Conservation (phyloP, 2,113 vertebrate genomes). For the Beaufortia kweichowensis region DNA sequence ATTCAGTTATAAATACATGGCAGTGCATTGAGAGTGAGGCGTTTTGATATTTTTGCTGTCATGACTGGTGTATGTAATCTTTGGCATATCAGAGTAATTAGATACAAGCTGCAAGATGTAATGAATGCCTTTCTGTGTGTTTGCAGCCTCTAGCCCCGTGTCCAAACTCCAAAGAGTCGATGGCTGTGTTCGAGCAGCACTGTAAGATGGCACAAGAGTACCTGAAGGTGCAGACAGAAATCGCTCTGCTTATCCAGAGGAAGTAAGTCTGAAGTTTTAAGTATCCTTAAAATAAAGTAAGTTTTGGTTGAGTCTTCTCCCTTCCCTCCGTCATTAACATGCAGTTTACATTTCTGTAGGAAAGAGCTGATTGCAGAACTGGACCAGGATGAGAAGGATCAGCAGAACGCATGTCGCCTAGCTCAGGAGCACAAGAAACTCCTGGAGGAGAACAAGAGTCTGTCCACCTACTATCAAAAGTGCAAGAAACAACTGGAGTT, state of each 20-base stretch:
- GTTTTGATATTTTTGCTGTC: slow-evolving; percentile 66
- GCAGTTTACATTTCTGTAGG: slow-evolving; percentile 64
- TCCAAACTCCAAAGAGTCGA: slow-evolving; percentile 99
- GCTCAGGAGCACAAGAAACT: slow-evolving; percentile 99
- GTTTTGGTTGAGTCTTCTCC: too few species aligned
- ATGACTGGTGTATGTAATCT: slow-evolving; percentile 67
- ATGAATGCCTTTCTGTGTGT: slow-evolving; percentile 62
- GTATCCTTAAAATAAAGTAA: too few species aligned
- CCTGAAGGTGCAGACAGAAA: slow-evolving; percentile 99
- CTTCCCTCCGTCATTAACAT: too few species aligned
- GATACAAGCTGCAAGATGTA: slow-evolving; percentile 61
- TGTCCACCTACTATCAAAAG: slow-evolving; percentile 97
- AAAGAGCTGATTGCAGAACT: slow-evolving; percentile 97
- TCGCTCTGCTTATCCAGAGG: slow-evolving; percentile 93
- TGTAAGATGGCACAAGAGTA: slow-evolving; percentile 99
- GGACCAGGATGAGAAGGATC: slow-evolving; percentile 99
- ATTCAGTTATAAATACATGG: slow-evolving; percentile 62
- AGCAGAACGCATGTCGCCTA: slow-evolving; percentile 98
- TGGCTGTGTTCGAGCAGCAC: slow-evolving; percentile 99
- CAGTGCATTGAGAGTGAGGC: slow-evolving; percentile 45
- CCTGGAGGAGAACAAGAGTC: slow-evolving; percentile 98
- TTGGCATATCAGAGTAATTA: slow-evolving; percentile 58
- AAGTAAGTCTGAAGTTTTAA: slow-evolving; percentile 88
- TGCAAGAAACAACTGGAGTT: slow-evolving; percentile 98
- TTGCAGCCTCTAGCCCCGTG: slow-evolving; percentile 95